Percentiles rank a stretch among this genome's conserved stretches.
These are phyloP conservation scores for Micrasema longulum DNA, from an alignment of 1,140 invertebrate species.

Conservation along the genomic window DNA sequence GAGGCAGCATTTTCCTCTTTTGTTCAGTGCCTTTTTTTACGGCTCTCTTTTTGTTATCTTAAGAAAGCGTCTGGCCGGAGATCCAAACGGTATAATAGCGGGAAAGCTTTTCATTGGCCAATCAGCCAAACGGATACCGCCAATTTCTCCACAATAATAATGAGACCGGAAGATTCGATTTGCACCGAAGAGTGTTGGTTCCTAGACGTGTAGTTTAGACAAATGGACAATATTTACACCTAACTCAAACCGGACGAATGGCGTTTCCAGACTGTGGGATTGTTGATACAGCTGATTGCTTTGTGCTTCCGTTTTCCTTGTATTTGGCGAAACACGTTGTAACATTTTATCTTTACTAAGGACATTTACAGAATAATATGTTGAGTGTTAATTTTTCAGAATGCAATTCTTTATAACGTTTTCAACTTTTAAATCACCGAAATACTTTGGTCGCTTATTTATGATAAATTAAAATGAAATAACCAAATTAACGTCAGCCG, in stretches of 20 bases:
- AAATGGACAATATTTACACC: slow-evolving; percentile 52
- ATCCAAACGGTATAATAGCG: slow-evolving; percentile 41
- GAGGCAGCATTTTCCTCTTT: slow-evolving; percentile 8
- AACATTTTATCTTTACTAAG: too few relatives aligned
- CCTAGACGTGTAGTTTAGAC: slow-evolving; percentile 46
- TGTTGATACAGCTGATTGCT: slow-evolving; percentile 31
- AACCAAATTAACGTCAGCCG: too few relatives aligned
- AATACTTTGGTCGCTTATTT: too few relatives aligned
- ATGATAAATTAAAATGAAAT: too few relatives aligned
- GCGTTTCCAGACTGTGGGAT: slow-evolving; percentile 3
- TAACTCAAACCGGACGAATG: slow-evolving; percentile 23
- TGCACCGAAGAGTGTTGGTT: slow-evolving; percentile 31
- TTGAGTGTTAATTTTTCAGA: too few relatives aligned
- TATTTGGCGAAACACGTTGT: not conserved
- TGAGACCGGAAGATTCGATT: slow-evolving; percentile 52
- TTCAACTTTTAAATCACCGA: too few relatives aligned
- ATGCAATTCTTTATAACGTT: too few relatives aligned
- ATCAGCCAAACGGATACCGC: slow-evolving; percentile 47
- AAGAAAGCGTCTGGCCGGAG: slow-evolving; percentile 7
- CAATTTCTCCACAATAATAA: slow-evolving; percentile 51
- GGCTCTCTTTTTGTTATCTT: slow-evolving; percentile 9
- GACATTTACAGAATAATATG: too few relatives aligned
- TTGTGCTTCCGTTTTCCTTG: too few relatives aligned
- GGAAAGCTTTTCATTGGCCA: slow-evolving; percentile 50
- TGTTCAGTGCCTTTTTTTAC: slow-evolving; percentile 12